phyloP scores from a whole-genome alignment of 2,888 invertebrate genomes.

The Hypomecis atomaria region DNA sequence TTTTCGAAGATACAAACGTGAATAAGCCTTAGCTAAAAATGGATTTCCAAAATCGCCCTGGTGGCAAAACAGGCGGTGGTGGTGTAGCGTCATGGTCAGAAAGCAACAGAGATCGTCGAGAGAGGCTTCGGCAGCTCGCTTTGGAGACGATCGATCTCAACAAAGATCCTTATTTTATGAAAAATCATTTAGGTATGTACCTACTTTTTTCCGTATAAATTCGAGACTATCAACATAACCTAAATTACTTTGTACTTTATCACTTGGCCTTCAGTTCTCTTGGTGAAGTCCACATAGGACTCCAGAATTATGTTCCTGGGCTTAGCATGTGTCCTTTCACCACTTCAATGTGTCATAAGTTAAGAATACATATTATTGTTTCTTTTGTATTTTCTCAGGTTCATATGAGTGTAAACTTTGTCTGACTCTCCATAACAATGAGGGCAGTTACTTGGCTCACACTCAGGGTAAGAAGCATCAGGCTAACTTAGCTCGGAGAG shows the following conservation, averaged over 20 bases:
- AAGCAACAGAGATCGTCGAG: conserved; percentile 97
- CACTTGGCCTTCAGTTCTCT: no score
- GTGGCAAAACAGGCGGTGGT: conserved; percentile 99
- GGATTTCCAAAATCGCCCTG: conserved; percentile 99
- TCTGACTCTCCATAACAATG: conserved; percentile 99
- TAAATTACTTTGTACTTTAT: conserved; percentile 26
- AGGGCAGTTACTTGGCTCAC: conserved; percentile 99
- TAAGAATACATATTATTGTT: not conserved
- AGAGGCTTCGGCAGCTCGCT: conserved; percentile 97
- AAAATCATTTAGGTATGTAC: conserved; percentile 95
- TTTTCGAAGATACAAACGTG: not conserved
- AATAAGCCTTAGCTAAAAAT: conserved; percentile 77
- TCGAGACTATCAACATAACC: conserved; percentile 30
- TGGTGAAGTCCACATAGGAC: no score
- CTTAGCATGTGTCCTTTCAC: no score
- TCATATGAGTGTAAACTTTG: conserved; percentile 99
- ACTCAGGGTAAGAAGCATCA: conserved; percentile 99
- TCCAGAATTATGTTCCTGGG: no score
- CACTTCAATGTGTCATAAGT: not conserved
- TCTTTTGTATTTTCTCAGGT: conserved; percentile 73
- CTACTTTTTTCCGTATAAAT: conserved; percentile 1
- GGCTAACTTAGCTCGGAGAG: conserved; percentile 97
- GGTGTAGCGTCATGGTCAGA: conserved; percentile 99
- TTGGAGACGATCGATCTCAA: conserved; percentile 99
- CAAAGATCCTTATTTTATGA: conserved; percentile 99